Conservation (phyloP, 2,113 vertebrate species). For the Noturus placidus region DNA sequence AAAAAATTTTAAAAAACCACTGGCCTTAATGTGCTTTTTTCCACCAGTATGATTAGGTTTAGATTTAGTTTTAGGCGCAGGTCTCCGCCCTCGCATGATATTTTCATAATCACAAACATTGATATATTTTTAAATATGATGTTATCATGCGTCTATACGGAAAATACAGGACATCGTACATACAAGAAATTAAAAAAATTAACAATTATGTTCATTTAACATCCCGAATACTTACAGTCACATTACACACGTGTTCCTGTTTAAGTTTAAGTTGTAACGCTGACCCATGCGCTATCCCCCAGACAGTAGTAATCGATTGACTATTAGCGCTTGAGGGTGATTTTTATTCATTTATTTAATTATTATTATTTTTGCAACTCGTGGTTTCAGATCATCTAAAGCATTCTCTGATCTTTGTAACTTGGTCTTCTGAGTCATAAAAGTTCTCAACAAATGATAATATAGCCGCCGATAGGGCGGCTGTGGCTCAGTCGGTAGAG, state of each 20-base stretch:
- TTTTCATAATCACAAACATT: not conserved
- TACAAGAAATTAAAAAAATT: not conserved
- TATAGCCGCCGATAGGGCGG: too few relatives aligned
- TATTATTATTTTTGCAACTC: constrained; percentile 5
- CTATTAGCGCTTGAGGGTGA: not conserved
- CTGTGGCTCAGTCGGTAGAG: too few relatives aligned
- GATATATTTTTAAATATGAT: not conserved
- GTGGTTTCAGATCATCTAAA: not conserved
- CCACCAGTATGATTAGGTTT: not conserved
- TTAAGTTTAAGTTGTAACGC: constrained; percentile 44
- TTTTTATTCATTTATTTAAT: not conserved
- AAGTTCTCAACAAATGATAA: not conserved
- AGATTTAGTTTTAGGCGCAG: not conserved
- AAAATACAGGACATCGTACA: not conserved
- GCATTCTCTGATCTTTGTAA: not conserved
- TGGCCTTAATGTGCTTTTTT: not conserved
- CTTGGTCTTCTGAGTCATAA: not conserved
- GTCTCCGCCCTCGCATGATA: not conserved
- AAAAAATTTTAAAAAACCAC: not conserved
- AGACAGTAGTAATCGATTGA: constrained; percentile 43
- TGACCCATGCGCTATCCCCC: constrained; percentile 13
- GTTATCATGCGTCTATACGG: not conserved
- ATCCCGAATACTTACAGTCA: constrained; percentile 39
- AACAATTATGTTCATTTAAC: not conserved
- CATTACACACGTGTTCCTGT: constrained; percentile 64